These are phyloP conservation scores for Cephus pulcher DNA, from an alignment of 2,888 invertebrate species.

Conservation along the genomic window DNA sequence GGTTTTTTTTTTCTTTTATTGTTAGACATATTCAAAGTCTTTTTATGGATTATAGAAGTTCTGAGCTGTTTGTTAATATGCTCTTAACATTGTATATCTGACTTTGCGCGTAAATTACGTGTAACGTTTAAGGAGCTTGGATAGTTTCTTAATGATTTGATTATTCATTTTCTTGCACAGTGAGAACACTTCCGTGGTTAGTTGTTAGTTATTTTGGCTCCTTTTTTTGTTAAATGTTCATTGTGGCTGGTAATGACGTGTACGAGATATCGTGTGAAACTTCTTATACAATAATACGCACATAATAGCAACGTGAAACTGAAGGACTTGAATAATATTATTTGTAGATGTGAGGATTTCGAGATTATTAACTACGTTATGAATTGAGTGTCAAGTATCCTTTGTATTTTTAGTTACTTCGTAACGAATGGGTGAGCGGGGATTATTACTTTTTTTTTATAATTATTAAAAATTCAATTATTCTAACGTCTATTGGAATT, in stretches of 20 bases:
- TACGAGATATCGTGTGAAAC: background rate
- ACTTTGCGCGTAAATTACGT: background rate
- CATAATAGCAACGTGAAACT: background rate
- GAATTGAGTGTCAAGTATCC: background rate
- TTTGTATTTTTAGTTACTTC: background rate
- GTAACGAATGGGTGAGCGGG: background rate
- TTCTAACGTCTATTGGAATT: background rate
- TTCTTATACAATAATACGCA: background rate
- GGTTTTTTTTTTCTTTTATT: background rate
- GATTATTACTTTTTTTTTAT: background rate
- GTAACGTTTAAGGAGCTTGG: background rate
- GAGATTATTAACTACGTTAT: background rate
- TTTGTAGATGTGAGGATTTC: background rate
- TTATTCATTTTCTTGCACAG: background rate
- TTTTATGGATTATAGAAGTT: background rate
- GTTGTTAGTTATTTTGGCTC: background rate
- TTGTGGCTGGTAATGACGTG: background rate
- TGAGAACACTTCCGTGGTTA: background rate
- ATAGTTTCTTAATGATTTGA: background rate
- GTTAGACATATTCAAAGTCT: background rate
- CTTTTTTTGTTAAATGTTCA: background rate
- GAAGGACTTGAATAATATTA: background rate
- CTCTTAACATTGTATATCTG: background rate
- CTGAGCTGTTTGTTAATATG: background rate
- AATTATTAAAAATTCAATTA: background rate